These are phyloP conservation scores for Styela plicata DNA, from an alignment of 23 tunicate genomes.

Conservation along the genomic window DNA sequence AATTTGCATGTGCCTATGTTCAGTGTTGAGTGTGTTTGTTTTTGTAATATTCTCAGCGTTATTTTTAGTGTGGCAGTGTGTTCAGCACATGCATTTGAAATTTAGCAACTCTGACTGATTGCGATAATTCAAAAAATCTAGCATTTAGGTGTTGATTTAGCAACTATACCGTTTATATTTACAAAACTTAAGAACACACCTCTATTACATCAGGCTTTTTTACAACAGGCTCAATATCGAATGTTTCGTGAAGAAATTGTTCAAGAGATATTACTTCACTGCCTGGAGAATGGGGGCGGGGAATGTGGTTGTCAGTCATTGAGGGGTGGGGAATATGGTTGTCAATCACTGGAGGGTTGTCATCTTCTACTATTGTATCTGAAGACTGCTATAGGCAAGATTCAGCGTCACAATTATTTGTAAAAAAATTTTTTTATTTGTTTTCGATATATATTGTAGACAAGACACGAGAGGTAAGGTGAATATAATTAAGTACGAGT, in stretches of 20 bases:
- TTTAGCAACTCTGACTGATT: neutral
- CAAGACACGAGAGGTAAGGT: neutral
- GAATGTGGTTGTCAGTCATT: neutral
- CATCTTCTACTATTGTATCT: slow-evolving; percentile 2
- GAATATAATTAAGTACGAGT: neutral
- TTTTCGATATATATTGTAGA: neutral
- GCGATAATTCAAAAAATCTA: neutral
- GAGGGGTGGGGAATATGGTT: too few relatives aligned
- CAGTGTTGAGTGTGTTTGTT: too few relatives aligned
- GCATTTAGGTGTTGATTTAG: neutral
- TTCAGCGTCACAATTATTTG: too few relatives aligned
- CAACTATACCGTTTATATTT: too few relatives aligned
- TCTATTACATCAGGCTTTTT: slow-evolving; percentile 10
- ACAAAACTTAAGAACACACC: neutral
- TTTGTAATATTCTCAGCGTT: too few relatives aligned
- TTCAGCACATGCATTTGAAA: neutral
- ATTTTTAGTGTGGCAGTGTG: too few relatives aligned
- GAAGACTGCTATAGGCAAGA: neutral
- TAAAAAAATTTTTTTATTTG: too few relatives aligned
- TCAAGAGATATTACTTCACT: slow-evolving; percentile 58
- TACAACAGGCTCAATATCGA: slow-evolving; percentile 3
- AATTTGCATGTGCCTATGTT: too few relatives aligned
- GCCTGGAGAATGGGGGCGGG: slow-evolving; percentile 30
- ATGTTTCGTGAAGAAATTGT: slow-evolving; percentile 46
- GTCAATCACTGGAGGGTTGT: too few relatives aligned